Evolutionary conservation across 2,797 vertebrate species (phyloP), one percentile per base, ranked within the genome.

Genomic region (Myotis daubentonii): DNA sequence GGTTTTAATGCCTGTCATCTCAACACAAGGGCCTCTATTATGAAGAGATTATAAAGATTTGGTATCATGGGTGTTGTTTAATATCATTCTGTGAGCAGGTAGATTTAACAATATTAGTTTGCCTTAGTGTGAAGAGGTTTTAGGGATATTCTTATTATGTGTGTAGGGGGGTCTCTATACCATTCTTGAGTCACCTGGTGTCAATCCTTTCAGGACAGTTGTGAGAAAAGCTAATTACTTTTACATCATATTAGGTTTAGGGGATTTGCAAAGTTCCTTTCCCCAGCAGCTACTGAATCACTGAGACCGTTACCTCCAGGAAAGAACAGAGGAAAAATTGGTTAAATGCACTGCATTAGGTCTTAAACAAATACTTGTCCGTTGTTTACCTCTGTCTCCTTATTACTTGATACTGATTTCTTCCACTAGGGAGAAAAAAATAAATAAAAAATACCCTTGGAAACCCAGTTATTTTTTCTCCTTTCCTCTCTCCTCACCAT

Each of bases 191-290:
- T 87, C 51, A 83, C 33, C 2, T 84, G 36, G 22, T 51, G 47
- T 90, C 19, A 60, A 2, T 86, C 28, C 13, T 15, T 87, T 89
- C 60, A 91, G 89, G 44, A 62, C 16, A 85, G 36, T 75, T 44
- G 28, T 87, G 65, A 76, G 89, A 60, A 96, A 93, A 93, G 12
- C 41, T 87, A n/a, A 74, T 93, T 60, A n/a, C 71, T 93, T 95
- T 80, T 74, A 60, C 1, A 76, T 71, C 30, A 74, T 88, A 49
- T 44, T 33, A 76, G 41, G 20, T 79, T 94, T 94, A 71, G 62
- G 13, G 33, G 5, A 82, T 95, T 89, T 85, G 7, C n/a, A 66
- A 92, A 84, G 28, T 83, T 89, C 13, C 44, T 95, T 90, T 16
- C 33, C 12, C 15, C 6, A 28, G 2, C 72, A 88, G 53, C 71